A percentile compares a stretch with the other conserved stretches of the same genome.
Evolutionary conservation across 2,113 vertebrate genomes (phyloP).

Genomic region (Chiloscyllium plagiosum): DNA sequence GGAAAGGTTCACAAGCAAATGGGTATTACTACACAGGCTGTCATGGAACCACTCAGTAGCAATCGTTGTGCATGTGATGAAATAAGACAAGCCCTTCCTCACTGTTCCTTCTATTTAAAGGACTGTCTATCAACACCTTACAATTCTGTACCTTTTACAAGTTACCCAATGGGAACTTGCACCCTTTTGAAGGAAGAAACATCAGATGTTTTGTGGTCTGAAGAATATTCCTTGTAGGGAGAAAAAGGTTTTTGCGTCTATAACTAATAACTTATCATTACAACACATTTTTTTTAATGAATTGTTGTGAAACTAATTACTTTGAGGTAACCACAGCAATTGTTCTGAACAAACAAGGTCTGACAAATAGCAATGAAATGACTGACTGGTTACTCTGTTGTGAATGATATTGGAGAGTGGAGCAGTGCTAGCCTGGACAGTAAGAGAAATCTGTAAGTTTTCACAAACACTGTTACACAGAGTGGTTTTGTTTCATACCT

Average conservation of each 20-base stretch:
- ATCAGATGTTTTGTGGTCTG: background rate
- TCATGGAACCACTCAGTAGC: background rate
- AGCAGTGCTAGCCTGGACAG: background rate
- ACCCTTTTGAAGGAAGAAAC: background rate
- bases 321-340: background rate
- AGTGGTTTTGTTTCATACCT: background rate
- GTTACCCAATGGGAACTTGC: background rate
- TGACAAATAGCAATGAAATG: background rate
- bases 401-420: background rate
- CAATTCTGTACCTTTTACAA: background rate
- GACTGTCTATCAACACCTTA: background rate
- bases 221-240: background rate
- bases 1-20: background rate
- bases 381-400: background rate
- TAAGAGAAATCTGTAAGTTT: background rate
- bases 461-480: background rate
- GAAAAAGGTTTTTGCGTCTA: background rate
- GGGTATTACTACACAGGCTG: background rate
- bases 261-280: background rate
- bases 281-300: background rate
- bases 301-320: background rate
- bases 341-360: background rate
- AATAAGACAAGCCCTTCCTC: background rate
- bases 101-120: background rate
- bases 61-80: background rate